Evolutionary conservation across 1,140 invertebrate genomes (phyloP), one percentile per base, ranked within the genome.

Genomic region (Cheumatopsyche charites): DNA sequence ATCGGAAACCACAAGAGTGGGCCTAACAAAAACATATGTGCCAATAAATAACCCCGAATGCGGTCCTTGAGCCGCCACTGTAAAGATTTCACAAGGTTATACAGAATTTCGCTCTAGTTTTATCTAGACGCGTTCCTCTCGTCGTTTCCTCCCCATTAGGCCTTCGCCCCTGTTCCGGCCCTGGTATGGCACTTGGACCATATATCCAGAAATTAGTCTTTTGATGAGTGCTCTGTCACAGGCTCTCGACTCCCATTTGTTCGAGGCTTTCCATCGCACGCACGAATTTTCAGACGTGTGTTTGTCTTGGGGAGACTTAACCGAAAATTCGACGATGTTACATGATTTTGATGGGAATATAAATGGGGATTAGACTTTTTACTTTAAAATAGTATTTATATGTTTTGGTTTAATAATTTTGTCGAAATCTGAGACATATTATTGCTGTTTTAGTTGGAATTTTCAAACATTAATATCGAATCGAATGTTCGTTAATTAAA

Each of bases 41-140:
- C 3, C 29, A 36, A 36, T 36, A 36, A 36, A 36, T 36, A 36
- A 36, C 29, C n/a, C 1, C 15, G 47, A 17, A 17, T 2, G 47
- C 9, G 47, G 15, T 19, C 15, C 47, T 52, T 17, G 15, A 52
- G 19, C 13, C n/a, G 47, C 19, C n/a, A n/a, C n/a, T 52, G 19
- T 52, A 52, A 52, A 52, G n/a, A 52, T 52, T 52, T 52, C 47
- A 52, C 47, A 15, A 52, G 47, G n/a, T n/a, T 52, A 15, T 52
- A 12, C 43, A 12, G 43, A 15, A n/a, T 45, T 12, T 5, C 13
- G 47, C 47, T 52, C 47, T 9, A 52, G 47, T 52, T 47, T 36
- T 36, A 36, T 47, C 19, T 19, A 52, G 15, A 17, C 47, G 47
- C 47, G 47, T 52, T 52, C 9, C 29, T 36, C 11, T 58, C 21